Evolutionary conservation across 2,113 vertebrate genomes (phyloP).

Genomic region (Pollachius pollachius): DNA sequence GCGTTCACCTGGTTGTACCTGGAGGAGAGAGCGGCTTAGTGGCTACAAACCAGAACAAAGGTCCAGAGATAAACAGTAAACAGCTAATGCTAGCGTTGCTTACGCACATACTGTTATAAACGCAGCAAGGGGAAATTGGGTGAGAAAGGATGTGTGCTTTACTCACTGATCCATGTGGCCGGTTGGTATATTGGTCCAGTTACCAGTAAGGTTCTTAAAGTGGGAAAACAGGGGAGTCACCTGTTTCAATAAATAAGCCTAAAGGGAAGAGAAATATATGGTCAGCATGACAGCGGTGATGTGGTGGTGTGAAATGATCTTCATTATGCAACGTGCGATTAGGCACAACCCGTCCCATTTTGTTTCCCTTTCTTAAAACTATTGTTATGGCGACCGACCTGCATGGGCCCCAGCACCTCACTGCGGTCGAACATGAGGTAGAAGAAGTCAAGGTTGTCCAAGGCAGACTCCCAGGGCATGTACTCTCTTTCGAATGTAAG

Average conservation of each 20-base stretch:
- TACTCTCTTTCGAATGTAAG: slow-evolving; percentile 69
- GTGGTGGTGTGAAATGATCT: not conserved
- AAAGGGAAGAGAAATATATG: slow-evolving; percentile 13
- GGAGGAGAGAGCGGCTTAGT: not conserved
- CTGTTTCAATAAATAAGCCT: slow-evolving; percentile 79
- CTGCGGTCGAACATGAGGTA: slow-evolving; percentile 87
- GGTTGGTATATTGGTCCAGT: accelerated
- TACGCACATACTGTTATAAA: not conserved
- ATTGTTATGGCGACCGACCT: slow-evolving; percentile 65
- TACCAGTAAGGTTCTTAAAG: slow-evolving; percentile 16
- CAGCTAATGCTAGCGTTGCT: not conserved
- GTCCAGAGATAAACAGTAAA: not conserved
- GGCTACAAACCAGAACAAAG: too few species aligned
- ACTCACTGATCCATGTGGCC: slow-evolving; percentile 87
- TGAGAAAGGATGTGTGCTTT: not conserved
- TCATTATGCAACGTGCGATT: too few species aligned
- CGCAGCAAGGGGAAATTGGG: not conserved
- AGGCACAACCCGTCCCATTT: not conserved
- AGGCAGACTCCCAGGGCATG: slow-evolving; percentile 83
- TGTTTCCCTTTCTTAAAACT: not conserved
- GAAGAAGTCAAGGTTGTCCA: slow-evolving; percentile 81
- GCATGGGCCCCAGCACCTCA: slow-evolving; percentile 80
- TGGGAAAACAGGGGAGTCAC: slow-evolving; percentile 66
- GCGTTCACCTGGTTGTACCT: slow-evolving; percentile 88
- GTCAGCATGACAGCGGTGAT: not conserved